Base-by-base conservation (phyloP, 2,113 vertebrate species). In the Amazona guildingii region DNA sequence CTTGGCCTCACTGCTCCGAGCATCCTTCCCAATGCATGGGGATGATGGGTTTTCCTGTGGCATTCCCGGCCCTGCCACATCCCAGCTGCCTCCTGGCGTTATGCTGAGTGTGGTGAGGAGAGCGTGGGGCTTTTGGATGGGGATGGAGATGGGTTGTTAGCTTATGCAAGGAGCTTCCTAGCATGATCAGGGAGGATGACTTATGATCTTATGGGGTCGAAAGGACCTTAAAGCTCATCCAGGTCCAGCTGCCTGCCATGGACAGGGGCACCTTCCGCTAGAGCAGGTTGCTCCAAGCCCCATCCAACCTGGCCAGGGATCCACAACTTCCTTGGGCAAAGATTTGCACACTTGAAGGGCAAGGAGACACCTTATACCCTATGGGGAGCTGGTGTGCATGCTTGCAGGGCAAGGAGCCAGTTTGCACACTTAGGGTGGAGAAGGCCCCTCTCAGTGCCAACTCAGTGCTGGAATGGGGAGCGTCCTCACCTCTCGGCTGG, bases 31-130 rank as follows among this genome's bases (percentile, higher is more conserved):
- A 1, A 41, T 46, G 54, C 24, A 31, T 3, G n/a, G 69, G 77
- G 61, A 3, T 62, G 66, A 61, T 77, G 9, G 4, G 64, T 77
- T 48, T 52, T 46, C 63, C 70, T 0, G 2, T 5, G 10, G 39
- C 43, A 2, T 55, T 55, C 78, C 78, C 3, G 8, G 19, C 55
- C 13, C 37, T 4, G 35, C 14, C 1, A 11, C 33, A 1, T 11
- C 57, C 64, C 2, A 8, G 7, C n/a, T 64, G 14, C 33, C 16
- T 79, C n/a, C 62, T 1, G 3, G 11, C 2, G 17, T 1, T 33
- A 5, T 0, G 8, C 37, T 15, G 5, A 31, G 48, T 0, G 18
- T 11, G 73, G 44, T 0, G 33, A 66, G 72, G 72, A 24, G 41
- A 1, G 8, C 4, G 4, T 1, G 8, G 17, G 49, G 49, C 2